Evolutionary conservation across 2,113 vertebrate genomes (phyloP).

Genomic region (Coreoperca whiteheadi): DNA sequence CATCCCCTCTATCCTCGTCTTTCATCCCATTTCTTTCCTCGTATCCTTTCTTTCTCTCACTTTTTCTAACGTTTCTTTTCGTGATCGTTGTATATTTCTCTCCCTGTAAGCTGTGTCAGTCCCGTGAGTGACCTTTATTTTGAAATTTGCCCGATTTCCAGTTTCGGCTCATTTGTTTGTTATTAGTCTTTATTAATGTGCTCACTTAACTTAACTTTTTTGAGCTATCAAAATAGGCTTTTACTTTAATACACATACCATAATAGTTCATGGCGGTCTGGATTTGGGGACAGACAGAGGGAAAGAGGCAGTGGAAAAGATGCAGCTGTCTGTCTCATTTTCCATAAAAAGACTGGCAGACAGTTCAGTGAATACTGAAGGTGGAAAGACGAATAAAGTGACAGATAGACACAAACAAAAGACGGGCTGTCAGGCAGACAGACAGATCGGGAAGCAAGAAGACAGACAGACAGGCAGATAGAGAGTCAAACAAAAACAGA

Average conservation of each 20-base stretch:
- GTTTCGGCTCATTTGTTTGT: background rate
- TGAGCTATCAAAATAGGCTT: background rate
- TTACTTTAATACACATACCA: background rate
- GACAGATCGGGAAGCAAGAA: background rate
- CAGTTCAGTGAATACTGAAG: conserved; percentile 21
- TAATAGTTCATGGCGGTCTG: background rate
- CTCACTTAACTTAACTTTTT: background rate
- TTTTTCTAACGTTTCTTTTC: background rate
- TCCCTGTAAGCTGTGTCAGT: background rate
- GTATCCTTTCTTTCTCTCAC: background rate
- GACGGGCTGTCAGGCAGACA: conserved; percentile 18
- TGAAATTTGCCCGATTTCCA: background rate
- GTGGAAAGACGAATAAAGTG: conserved; percentile 34
- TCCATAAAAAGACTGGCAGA: conserved; percentile 19
- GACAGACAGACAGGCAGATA: conserved; percentile 17
- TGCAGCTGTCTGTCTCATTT: background rate
- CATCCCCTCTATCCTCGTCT: background rate
- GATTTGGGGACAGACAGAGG: background rate
- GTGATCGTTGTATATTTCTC: no score
- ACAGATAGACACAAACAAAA: conserved; percentile 32
- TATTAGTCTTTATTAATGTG: background rate
- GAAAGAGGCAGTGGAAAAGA: conserved; percentile 20
- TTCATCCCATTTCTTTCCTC: background rate
- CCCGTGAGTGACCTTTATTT: background rate
- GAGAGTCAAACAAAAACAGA: conserved; percentile 18